Percentiles rank a stretch among this genome's conserved stretches.
phyloP scores from a whole-genome alignment of 1,140 invertebrate species.

The Elysia chlorotica region DNA sequence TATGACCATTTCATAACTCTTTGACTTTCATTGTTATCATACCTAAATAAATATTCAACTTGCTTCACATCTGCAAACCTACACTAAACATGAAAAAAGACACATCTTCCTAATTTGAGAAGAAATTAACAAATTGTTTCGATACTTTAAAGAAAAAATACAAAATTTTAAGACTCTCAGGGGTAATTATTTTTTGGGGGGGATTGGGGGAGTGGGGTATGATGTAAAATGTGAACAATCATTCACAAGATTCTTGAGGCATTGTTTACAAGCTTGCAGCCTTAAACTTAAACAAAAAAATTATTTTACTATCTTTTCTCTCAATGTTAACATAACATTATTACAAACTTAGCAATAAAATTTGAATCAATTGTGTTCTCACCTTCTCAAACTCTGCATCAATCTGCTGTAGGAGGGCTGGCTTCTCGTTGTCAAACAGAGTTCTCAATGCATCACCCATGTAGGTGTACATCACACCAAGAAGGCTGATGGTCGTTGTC shows the following conservation, averaged over 20 bases:
- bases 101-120: no score
- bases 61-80: background rate
- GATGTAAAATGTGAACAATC: no score
- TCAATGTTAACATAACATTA: no score
- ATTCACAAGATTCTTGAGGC: no score
- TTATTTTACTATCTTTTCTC: background rate
- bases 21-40: background rate
- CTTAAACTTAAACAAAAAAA: background rate
- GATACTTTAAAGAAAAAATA: no score
- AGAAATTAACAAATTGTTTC: no score
- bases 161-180: no score
- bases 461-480: conserved; percentile 79
- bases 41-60: background rate
- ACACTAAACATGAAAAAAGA: background rate
- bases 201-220: no score
- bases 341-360: no score
- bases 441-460: conserved; percentile 75
- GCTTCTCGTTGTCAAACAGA: conserved; percentile 87
- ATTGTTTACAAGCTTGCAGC: no score
- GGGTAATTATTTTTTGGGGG: no score
- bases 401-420: conserved; percentile 82
- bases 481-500: conserved; percentile 72
- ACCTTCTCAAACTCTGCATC: conserved; percentile 86
- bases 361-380: no score
- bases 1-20: background rate